Evolutionary conservation across 2,113 vertebrate genomes (phyloP), one percentile per base, ranked within the genome.

Genomic region (Rynchops niger): DNA sequence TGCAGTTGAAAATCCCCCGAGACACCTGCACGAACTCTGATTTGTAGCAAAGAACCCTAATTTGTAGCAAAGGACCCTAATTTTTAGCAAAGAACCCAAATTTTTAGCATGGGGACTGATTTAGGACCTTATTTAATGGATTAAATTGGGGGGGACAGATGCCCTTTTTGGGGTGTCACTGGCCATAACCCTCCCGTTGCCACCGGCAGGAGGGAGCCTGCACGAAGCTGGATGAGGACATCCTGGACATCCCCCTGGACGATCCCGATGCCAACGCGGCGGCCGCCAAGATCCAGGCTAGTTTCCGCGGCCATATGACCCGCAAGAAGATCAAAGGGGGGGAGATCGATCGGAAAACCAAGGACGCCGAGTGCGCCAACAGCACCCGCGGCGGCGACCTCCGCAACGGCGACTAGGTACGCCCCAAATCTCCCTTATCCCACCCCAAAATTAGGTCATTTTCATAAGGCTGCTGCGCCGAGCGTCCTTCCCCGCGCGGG

Each of bases 231-330:
- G 99, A 99, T 38, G 99, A 99, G 91, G 99, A 99, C 97, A 99
- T 99, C 96, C 98, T 99, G 98, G 99, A 99, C 98, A 99, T 99
- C 97, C 99, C 99, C 3, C 96, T 99, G 98, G 99, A 99, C 58
- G 99, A 99, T 80, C 99, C 99, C 0, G 99, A 99, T 58, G 99
- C 99, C 96, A 99, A 99, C 84, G 99, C 99, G 27, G 99, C 99
- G 1, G 99, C 99, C 1, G 99, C 99, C 97, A 99, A 99, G 98
- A 99, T 99, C 98, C 99, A 99, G 98, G 99, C 99, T 6, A 99
- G 99, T 94, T 99, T 99, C 97, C 99, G 99, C 27, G 99, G 99
- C 92, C 99, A 99, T 96, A 99, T 99, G 99, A 99, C 99, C 90
- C 98, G 99, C 92, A 99, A 99, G 99, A 99, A 99, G 99, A 99